phyloP scores from a whole-genome alignment of 2,797 vertebrate species.

The Aldrovandia affinis region DNA sequence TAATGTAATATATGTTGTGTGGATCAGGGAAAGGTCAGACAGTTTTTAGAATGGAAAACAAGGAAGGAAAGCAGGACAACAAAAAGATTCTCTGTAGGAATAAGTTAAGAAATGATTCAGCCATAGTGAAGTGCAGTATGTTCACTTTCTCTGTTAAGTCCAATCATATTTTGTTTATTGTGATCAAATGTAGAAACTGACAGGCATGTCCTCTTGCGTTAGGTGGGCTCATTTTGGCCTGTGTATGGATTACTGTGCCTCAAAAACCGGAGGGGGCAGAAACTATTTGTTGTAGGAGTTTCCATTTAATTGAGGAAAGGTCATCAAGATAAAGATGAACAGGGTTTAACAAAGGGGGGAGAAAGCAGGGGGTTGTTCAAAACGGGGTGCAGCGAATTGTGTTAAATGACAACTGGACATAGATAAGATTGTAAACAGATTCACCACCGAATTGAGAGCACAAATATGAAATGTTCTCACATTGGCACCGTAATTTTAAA shows the following conservation, averaged over 20 bases:
- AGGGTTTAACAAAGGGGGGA: constrained; percentile 30
- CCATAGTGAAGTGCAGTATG: too few species aligned
- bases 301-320: constrained; percentile 6
- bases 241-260: too few species aligned
- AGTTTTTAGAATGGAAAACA: too few species aligned
- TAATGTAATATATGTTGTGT: too few species aligned
- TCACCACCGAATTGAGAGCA: constrained; percentile 33
- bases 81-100: too few species aligned
- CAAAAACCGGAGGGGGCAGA: not conserved
- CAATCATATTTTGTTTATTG: too few species aligned
- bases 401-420: constrained; percentile 20
- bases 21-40: too few species aligned
- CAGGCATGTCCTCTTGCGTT: not conserved
- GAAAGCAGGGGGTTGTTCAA: constrained; percentile 4
- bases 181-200: not conserved
- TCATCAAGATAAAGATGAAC: constrained; percentile 27
- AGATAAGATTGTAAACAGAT: constrained; percentile 40
- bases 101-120: too few species aligned
- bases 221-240: too few species aligned
- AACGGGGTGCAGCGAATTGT: constrained; percentile 4
- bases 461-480: constrained; percentile 37
- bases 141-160: too few species aligned
- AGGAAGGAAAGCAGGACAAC: too few species aligned
- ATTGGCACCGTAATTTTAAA: constrained; percentile 41
- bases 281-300: constrained; percentile 33